Percentiles rank a stretch among this genome's conserved stretches.
phyloP scores from a whole-genome alignment of 2,888 invertebrate species.

The Epinotia ramella region DNA sequence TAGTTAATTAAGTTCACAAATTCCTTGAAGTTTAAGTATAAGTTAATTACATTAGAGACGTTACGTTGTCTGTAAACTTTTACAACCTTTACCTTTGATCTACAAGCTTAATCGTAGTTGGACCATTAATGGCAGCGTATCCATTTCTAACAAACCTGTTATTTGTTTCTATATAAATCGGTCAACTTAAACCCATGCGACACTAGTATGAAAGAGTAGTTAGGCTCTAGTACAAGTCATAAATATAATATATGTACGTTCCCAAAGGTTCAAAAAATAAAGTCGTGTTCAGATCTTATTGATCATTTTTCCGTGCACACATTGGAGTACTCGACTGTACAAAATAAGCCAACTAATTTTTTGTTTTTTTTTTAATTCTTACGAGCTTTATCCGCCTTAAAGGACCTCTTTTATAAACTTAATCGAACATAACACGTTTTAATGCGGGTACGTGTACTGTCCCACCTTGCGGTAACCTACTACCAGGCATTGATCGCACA shows the following conservation, averaged over 20 bases:
- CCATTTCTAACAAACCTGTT: background rate
- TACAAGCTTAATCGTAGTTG: background rate
- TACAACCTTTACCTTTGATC: background rate
- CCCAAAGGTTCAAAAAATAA: too few species aligned
- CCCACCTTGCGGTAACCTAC: constrained; percentile 7
- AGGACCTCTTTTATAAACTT: background rate
- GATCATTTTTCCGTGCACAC: too few species aligned
- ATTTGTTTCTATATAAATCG: too few species aligned
- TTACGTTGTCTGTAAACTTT: background rate
- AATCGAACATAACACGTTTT: constrained; percentile 14
- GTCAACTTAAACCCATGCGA: background rate
- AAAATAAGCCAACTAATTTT: background rate
- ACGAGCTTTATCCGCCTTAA: background rate
- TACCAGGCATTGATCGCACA: constrained; percentile 23
- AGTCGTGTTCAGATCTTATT: too few species aligned
- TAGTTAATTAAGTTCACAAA: background rate
- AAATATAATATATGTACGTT: too few species aligned
- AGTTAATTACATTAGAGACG: background rate
- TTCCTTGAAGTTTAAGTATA: background rate
- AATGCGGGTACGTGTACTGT: constrained; percentile 7
- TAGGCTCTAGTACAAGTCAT: background rate
- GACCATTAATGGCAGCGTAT: background rate
- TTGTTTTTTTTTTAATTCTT: background rate
- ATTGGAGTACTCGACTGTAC: too few species aligned
- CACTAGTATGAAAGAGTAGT: background rate